Evolutionary conservation across 53 echinoderm and acorn worm genomes (phyloP).

Genomic region (Henricia sp.): DNA sequence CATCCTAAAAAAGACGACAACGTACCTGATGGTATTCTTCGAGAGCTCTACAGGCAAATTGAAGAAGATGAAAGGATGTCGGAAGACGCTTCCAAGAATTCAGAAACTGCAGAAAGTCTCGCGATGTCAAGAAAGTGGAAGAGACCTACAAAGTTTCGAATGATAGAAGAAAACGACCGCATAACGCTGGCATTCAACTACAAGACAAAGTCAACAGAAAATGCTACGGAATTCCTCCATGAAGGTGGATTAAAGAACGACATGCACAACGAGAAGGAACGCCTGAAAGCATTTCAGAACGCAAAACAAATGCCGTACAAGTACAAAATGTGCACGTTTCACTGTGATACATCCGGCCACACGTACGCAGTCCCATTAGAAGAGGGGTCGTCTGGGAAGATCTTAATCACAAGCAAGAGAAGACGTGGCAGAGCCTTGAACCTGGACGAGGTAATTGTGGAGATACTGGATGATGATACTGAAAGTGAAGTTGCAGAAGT

Average conservation of each 20-base stretch:
- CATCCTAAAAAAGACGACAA: constrained; percentile 58
- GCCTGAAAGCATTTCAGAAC: background rate
- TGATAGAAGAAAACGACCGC: constrained; percentile 32
- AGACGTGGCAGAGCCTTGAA: constrained; percentile 77
- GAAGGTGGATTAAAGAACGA: constrained; percentile 17
- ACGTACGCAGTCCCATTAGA: constrained; percentile 40
- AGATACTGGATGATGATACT: constrained; percentile 58
- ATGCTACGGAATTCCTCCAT: background rate
- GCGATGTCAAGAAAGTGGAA: background rate
- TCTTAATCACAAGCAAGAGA: constrained; percentile 68
- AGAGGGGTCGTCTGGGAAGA: constrained; percentile 18
- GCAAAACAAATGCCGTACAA: constrained; percentile 35
- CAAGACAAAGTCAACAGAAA: background rate
- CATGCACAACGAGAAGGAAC: background rate
- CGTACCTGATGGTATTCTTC: constrained; percentile 71
- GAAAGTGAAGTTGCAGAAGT: constrained; percentile 7
- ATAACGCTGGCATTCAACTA: background rate
- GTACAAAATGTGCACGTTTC: constrained; percentile 50
- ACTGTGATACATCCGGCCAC: constrained; percentile 31
- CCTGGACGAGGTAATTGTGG: constrained; percentile 82
- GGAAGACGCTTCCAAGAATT: background rate
- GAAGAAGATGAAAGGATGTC: constrained; percentile 39
- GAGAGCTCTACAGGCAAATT: constrained; percentile 76
- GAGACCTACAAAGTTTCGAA: constrained; percentile 6
- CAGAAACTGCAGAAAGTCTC: background rate